Conservation (phyloP, 2,797 vertebrate genomes). For the Neomorphus geoffroyi region DNA sequence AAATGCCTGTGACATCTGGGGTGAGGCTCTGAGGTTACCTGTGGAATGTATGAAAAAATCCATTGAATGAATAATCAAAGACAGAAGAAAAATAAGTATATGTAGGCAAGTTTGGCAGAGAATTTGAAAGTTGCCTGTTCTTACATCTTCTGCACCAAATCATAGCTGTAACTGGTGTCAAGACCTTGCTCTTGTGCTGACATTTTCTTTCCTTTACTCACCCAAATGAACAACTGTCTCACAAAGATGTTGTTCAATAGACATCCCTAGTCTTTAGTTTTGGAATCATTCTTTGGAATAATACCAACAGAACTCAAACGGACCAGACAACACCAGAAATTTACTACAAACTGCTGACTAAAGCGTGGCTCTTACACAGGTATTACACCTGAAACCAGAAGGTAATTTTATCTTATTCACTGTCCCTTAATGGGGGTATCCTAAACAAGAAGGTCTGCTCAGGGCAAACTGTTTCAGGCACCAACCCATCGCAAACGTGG, state of each 20-base stretch:
- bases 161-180: neutral
- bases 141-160: neutral
- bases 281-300: neutral
- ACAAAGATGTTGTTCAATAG: neutral
- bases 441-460: neutral
- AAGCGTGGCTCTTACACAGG: neutral
- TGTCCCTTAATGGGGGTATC: accelerated
- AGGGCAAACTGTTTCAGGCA: neutral
- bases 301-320: neutral
- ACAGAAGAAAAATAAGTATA: neutral
- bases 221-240: neutral
- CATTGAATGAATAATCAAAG: slow-evolving; percentile 31
- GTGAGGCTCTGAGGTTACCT: slow-evolving; percentile 47
- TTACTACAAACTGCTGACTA: neutral
- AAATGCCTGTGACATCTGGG: slow-evolving; percentile 31
- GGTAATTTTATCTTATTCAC: neutral
- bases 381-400: neutral
- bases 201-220: neutral
- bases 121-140: neutral
- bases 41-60: slow-evolving; percentile 33
- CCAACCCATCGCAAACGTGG: accelerated
- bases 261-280: neutral
- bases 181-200: neutral
- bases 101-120: neutral
- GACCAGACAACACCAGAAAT: neutral